These are phyloP conservation scores for Dromius quadrimaculatus DNA, from an alignment of 2,888 invertebrate species.

Conservation along the genomic window DNA sequence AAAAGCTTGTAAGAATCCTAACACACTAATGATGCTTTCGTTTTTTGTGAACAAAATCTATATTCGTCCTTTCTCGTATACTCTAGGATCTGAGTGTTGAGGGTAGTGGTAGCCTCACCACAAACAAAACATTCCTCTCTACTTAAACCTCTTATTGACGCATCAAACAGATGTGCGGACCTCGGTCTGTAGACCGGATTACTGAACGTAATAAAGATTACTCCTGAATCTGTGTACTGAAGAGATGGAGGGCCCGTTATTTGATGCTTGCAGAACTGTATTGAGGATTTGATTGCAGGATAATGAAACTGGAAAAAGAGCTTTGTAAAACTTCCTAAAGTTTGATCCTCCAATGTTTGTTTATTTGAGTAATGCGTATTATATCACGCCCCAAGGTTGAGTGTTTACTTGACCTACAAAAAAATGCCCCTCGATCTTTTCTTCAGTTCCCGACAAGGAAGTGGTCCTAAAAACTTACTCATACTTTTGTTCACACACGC, in stretches of 20 bases:
- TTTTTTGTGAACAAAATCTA: too few relatives aligned
- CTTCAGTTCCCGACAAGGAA: not conserved
- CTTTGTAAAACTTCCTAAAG: too few relatives aligned
- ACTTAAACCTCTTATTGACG: constrained; percentile 48
- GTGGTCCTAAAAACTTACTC: not conserved
- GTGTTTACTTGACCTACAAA: too few relatives aligned
- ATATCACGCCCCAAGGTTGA: too few relatives aligned
- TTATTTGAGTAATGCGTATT: too few relatives aligned
- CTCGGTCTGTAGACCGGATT: constrained; percentile 26
- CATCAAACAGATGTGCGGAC: constrained; percentile 43
- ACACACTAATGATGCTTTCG: too few relatives aligned
- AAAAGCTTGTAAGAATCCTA: too few relatives aligned
- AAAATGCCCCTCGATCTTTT: too few relatives aligned
- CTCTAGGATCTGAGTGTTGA: too few relatives aligned
- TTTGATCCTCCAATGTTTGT: too few relatives aligned
- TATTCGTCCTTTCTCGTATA: too few relatives aligned
- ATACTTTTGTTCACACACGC: constrained; percentile 2
- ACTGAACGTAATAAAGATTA: constrained; percentile 45
- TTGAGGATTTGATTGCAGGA: constrained; percentile 17
- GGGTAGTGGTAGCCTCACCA: not conserved
- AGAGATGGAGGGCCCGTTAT: constrained; percentile 9
- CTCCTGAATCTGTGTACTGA: constrained; percentile 44
- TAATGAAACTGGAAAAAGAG: constrained; percentile 27
- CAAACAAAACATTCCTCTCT: constrained; percentile 47
- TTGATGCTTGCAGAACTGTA: constrained; percentile 10